phyloP scores from a whole-genome alignment of 23 tunicate genomes.

The Botrylloides violaceus region DNA sequence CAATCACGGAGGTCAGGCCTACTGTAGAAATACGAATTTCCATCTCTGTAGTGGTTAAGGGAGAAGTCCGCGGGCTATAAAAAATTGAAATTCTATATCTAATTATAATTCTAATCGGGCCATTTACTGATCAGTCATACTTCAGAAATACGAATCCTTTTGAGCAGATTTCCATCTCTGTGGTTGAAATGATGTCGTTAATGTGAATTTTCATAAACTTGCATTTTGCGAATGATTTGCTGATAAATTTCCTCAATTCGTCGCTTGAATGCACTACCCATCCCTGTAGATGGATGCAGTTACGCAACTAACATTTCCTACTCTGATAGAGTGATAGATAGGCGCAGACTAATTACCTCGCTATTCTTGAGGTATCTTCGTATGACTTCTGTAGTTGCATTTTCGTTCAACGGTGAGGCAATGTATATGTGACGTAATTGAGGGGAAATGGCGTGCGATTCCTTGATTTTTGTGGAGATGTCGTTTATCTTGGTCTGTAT shows the following conservation, averaged over 20 bases:
- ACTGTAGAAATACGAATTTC: too few species aligned
- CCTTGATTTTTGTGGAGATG: background rate
- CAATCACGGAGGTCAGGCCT: too few species aligned
- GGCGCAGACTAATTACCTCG: background rate
- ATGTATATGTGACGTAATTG: background rate
- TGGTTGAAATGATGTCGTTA: conserved; percentile 16
- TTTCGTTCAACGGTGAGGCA: background rate
- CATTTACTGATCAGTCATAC: background rate
- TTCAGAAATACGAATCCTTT: conserved; percentile 11
- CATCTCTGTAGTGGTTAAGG: too few species aligned
- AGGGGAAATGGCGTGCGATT: background rate
- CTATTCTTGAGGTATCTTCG: background rate
- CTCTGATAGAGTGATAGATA: background rate
- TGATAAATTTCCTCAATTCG: background rate
- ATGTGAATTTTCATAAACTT: background rate
- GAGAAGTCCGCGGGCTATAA: too few species aligned
- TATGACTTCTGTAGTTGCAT: background rate
- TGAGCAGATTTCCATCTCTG: conserved; percentile 22
- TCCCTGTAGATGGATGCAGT: background rate
- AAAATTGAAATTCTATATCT: too few species aligned
- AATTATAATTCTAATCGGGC: too few species aligned
- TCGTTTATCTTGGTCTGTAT: background rate
- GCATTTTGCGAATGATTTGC: background rate
- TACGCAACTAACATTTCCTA: background rate
- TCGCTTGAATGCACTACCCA: background rate